A percentile compares a stretch with the other conserved stretches of the same genome.
Conservation (phyloP, 2,888 invertebrate species). For the Ceriagrion tenellum region DNA sequence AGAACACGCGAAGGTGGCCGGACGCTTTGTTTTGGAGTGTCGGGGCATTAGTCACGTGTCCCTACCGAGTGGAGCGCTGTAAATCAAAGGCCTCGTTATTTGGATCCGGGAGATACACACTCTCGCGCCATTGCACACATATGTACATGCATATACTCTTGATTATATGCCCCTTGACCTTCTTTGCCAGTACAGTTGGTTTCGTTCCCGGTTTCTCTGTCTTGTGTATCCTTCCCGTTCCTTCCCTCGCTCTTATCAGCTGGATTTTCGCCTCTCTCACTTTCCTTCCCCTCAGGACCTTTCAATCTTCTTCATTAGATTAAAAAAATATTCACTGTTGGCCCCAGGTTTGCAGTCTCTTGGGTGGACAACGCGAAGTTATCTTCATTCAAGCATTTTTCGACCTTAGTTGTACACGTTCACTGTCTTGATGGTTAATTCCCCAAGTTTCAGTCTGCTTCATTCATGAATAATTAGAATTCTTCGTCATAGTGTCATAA, state of each 20-base stretch:
- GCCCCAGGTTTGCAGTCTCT: neutral
- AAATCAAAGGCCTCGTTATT: slow-evolving; percentile 55
- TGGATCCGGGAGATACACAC: neutral
- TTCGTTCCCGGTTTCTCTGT: neutral
- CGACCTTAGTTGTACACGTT: too few species aligned
- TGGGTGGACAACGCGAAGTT: neutral
- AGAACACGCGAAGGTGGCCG: slow-evolving; percentile 63
- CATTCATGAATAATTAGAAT: too few species aligned
- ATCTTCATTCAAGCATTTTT: too few species aligned
- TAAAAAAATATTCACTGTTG: neutral
- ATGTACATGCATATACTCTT: too few species aligned
- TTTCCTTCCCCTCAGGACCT: neutral
- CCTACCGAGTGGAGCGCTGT: slow-evolving; percentile 52
- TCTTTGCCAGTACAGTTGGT: neutral
- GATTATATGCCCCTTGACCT: neutral
- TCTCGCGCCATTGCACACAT: too few species aligned
- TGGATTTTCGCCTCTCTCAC: neutral
- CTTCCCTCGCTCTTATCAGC: neutral
- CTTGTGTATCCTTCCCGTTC: neutral
- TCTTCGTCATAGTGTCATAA: too few species aligned
- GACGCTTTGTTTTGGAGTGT: slow-evolving; percentile 59
- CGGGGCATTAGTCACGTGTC: slow-evolving; percentile 52
- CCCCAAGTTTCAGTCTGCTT: too few species aligned
- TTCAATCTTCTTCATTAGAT: neutral
- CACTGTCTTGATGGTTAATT: too few species aligned